Evolutionary conservation across 2,888 invertebrate genomes (phyloP), one percentile per base, ranked within the genome.

Genomic region (Perdita meconis): DNA sequence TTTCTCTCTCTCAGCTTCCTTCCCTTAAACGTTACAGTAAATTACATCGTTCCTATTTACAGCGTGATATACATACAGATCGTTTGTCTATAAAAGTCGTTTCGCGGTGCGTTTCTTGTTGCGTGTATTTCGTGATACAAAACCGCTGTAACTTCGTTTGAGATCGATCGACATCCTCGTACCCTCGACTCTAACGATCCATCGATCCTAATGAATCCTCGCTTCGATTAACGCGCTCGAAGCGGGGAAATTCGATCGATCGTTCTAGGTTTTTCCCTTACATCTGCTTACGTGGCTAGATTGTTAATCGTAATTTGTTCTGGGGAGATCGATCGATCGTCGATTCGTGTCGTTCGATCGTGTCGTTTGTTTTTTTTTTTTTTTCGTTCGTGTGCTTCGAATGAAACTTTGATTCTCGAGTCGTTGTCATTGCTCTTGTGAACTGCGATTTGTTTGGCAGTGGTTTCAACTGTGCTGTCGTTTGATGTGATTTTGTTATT

Each of bases 1-100:
- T 59, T 12, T 34, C 40, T 55, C 40, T 36, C 65, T 42, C 24
- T 65, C 47, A 13, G 10, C 38, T 30, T 57, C 22, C 51, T 68
- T 67, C 22, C 47, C 78, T 78, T 78, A 75, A 30, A 75, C 65
- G 19, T 63, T 84, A 78, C 64, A 67, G 76, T 83, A 81, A 77
- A 81, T 83, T 81, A 81, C 73, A 83, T 57, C 47, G 40, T 57
- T 61, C 40, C 61, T 84, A 84, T 84, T 71, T 84, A 84, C 84
- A 84, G 66, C 63, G 60, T 73, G 81, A 85, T 85, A 80, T 84
- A 84, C 79, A 85, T 85, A 83, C 74, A 77, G 53, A 68, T 74
- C 60, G 57, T 77, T 78, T 74, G 56, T 75, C 77, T 85, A 83
- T 83, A 84, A 84, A 84, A 84, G 78, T 84, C 77, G 70, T 77